These are phyloP conservation scores for Natator depressus DNA, from an alignment of 2,113 vertebrate species.

Conservation along the genomic window DNA sequence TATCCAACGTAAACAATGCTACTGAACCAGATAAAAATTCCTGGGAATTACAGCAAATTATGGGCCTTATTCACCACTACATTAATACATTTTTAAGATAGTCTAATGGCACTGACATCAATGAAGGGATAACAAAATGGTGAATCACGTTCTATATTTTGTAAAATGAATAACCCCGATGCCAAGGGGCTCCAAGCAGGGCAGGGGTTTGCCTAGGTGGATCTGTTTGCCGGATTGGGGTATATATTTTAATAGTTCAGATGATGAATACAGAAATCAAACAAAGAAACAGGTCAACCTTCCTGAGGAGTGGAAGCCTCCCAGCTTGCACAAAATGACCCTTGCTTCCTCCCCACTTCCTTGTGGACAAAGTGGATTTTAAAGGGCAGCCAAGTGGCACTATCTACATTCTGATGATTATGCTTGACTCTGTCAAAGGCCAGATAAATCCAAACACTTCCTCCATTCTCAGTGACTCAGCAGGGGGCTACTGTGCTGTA, in stretches of 20 bases:
- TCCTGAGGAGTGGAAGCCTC: not conserved
- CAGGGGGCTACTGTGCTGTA: not conserved
- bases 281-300: not conserved
- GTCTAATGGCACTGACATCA: not conserved
- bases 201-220: not conserved
- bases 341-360: not conserved
- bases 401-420: not conserved
- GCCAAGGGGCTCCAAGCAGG: fast-evolving
- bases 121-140: not conserved
- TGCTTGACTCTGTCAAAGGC: not conserved
- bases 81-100: not conserved
- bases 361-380: not conserved
- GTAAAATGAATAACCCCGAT: not conserved
- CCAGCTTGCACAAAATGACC: not conserved
- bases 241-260: not conserved
- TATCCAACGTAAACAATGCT: not conserved
- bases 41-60: not conserved
- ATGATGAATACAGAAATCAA: not conserved
- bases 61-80: not conserved
- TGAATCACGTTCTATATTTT: not conserved
- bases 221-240: not conserved
- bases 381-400: slow-evolving; percentile 42
- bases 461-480: not conserved
- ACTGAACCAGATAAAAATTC: not conserved
- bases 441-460: not conserved